A percentile compares a stretch with the other conserved stretches of the same genome.
Conservation (phyloP, 2,888 invertebrate species). For the Oxytorus armatus region DNA sequence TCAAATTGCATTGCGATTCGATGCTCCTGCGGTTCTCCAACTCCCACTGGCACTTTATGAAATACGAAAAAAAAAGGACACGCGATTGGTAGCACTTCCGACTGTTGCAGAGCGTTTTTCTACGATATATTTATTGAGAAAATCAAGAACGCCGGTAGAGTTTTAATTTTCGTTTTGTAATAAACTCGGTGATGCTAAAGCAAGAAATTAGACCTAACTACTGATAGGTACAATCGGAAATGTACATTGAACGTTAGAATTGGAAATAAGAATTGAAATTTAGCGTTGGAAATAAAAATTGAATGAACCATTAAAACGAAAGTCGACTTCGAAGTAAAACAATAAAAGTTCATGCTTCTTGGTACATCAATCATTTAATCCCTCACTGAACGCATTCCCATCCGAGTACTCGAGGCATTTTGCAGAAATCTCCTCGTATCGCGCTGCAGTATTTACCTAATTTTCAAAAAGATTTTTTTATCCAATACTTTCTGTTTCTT, state of each 20-base stretch:
- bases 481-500: not conserved
- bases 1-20: conserved; percentile 1
- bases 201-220: too few relatives aligned
- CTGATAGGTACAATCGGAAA: too few relatives aligned
- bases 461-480: conserved; percentile 27
- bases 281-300: too few relatives aligned
- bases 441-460: conserved; percentile 41
- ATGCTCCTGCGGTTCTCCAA: conserved; percentile 3
- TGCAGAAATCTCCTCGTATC: conserved; percentile 5
- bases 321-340: too few relatives aligned
- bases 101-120: not conserved
- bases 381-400: not conserved
- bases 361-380: too few relatives aligned
- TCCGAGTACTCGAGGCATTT: not conserved
- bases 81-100: not conserved
- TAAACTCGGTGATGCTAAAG: too few relatives aligned
- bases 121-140: not conserved
- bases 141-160: not conserved
- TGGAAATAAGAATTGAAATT: too few relatives aligned
- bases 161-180: not conserved
- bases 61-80: not conserved
- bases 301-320: too few relatives aligned
- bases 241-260: too few relatives aligned
- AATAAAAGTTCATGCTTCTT: too few relatives aligned
- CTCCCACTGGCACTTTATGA: not conserved